phyloP scores from a whole-genome alignment of 2,797 vertebrate genomes.

The Thamnophis elegans region DNA sequence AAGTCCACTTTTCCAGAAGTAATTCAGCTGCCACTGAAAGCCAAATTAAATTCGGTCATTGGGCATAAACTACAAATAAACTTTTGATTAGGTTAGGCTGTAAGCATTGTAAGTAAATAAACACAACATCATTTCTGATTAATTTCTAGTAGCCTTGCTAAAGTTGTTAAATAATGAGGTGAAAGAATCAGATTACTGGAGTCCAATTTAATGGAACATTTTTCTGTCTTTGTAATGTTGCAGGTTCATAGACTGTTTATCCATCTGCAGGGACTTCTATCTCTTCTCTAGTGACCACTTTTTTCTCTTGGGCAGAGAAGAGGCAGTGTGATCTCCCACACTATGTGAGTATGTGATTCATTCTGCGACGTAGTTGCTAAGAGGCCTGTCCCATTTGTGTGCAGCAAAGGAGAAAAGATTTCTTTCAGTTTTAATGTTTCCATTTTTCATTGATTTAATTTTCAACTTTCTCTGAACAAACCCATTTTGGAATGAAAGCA shows the following conservation, averaged over 20 bases:
- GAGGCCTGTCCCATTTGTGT: neutral
- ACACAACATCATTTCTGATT: neutral
- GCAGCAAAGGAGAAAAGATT: constrained; percentile 5
- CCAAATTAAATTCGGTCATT: neutral
- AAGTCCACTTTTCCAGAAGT: neutral
- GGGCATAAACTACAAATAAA: neutral
- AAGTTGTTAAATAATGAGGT: neutral
- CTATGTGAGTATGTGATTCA: neutral
- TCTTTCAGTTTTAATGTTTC: constrained; percentile 22
- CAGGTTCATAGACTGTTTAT: neutral
- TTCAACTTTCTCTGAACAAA: constrained; percentile 43
- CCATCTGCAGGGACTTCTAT: neutral
- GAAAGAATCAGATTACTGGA: neutral
- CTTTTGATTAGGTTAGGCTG: neutral
- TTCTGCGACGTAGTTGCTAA: neutral
- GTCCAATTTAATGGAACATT: neutral
- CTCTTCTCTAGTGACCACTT: neutral
- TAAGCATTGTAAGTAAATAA: neutral
- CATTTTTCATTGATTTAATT: constrained; percentile 23
- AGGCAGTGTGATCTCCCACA: neutral
- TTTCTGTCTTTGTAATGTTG: neutral
- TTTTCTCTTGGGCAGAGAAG: neutral
- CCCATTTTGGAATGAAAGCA: constrained; percentile 33
- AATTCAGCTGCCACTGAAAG: neutral
- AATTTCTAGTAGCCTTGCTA: neutral